Evolutionary conservation across 2,797 vertebrate genomes (phyloP), one percentile per base, ranked within the genome.

Genomic region (Tauraco hartlaubi): DNA sequence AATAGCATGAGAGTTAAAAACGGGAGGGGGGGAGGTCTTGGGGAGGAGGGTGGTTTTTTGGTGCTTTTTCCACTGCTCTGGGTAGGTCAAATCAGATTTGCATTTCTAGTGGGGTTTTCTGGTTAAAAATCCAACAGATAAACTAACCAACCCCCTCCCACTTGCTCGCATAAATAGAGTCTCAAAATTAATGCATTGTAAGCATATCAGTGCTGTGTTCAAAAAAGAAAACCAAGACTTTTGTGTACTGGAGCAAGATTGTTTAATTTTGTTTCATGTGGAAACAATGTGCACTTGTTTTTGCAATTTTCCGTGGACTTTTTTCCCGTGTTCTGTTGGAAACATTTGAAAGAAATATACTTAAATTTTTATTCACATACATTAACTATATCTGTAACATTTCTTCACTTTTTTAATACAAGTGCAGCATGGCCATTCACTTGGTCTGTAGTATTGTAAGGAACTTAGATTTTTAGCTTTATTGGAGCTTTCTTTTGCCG

Each of bases 21-120:
- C 14, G 22, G 12, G 39, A 39, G 2, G 4, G 2, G 4, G 3
- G 6, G 10, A 41, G 10, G 46, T 33, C 15, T 14, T 64, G n/a
- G 6, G n/a, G 6, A 1, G 13, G 7, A 18, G 15, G 5, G 35
- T 41, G 37, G 3, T 0, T 1, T 59, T 79, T 90, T 67, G 21
- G 5, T 51, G 13, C 9, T 41, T 90, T 86, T 93, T 85, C 22
- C 5, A 44, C 13, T 85, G 18, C 5, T 33, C 2, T 5, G 41
- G 11, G 2, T 77, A 37, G 18, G 5, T 83, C 17, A 87, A 79
- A 81, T 78, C 1, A 72, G 62, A 68, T 46, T 43, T 64, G 19
- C 5, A 20, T 78, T 88, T 86, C 51, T 72, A 58, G 11, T 52
- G 20, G 17, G 15, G 59, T 77, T 43, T 83, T 68, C 69, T 7